A percentile compares a stretch with the other conserved stretches of the same genome.
phyloP scores from a whole-genome alignment of 2,113 vertebrate species.

The Gavia stellata region DNA sequence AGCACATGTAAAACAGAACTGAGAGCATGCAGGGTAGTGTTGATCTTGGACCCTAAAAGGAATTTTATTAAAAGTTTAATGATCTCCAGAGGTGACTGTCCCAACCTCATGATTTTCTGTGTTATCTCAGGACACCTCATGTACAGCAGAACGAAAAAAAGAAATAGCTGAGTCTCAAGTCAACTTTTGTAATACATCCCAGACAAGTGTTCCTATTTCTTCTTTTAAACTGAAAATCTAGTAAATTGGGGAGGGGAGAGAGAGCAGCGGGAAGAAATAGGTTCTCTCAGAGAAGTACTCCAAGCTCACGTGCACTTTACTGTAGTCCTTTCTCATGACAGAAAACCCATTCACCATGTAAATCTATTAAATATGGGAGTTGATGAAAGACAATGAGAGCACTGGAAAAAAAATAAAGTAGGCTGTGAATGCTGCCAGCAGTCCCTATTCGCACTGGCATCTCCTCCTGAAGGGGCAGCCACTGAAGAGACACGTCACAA shows the following conservation, averaged over 20 bases:
- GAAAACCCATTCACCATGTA: not conserved
- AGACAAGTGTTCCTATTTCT: not conserved
- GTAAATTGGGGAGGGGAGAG: not conserved
- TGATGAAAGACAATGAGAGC: not conserved
- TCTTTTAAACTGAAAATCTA: not conserved
- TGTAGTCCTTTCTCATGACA: not conserved
- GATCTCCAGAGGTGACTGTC: not conserved
- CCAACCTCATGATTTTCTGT: not conserved
- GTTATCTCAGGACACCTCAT: not conserved
- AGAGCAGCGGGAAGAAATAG: not conserved
- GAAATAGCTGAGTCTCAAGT: not conserved
- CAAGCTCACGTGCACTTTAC: not conserved
- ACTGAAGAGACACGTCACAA: not conserved
- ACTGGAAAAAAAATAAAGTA: not conserved
- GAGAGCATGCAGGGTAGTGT: not conserved
- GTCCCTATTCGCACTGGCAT: not conserved
- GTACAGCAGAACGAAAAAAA: not conserved
- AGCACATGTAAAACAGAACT: not conserved
- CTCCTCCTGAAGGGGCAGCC: not conserved
- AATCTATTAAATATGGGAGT: not conserved
- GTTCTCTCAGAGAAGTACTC: not conserved
- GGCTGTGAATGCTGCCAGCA: not conserved
- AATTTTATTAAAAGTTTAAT: constrained; percentile 11
- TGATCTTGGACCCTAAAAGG: not conserved
- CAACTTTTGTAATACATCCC: not conserved